Evolutionary conservation across 2,113 vertebrate genomes (phyloP).

Genomic region (Dascyllus trimaculatus): DNA sequence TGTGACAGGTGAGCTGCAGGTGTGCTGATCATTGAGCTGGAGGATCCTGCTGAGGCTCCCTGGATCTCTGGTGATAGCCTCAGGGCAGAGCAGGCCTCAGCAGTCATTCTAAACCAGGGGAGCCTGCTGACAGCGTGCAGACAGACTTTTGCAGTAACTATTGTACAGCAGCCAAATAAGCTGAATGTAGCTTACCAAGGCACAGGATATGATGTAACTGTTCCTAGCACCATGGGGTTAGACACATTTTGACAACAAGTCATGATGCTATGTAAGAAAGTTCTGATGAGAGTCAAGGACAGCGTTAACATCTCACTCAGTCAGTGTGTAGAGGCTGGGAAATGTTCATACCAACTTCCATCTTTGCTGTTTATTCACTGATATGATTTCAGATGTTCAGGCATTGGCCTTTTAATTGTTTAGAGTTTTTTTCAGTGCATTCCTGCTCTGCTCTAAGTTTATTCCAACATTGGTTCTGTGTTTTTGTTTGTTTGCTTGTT

Average conservation of each 20-base stretch:
- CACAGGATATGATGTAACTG: conserved; percentile 25
- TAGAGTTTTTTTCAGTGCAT: too few relatives aligned
- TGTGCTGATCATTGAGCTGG: background rate
- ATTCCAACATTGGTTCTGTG: too few relatives aligned
- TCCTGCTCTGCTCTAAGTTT: too few relatives aligned
- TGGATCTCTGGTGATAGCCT: conserved; percentile 21
- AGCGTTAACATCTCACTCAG: too few relatives aligned
- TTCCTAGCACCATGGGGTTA: background rate
- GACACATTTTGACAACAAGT: conserved; percentile 23
- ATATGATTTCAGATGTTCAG: too few relatives aligned
- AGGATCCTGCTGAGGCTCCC: conserved; percentile 35
- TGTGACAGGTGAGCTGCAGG: conserved; percentile 7
- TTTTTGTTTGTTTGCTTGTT: too few relatives aligned
- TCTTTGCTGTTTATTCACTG: too few relatives aligned
- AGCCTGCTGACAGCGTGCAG: conserved; percentile 19
- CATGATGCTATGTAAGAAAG: background rate
- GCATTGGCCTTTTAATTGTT: too few relatives aligned
- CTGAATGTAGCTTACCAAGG: background rate
- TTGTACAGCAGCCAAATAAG: background rate
- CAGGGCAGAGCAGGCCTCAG: background rate
- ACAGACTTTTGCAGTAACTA: conserved; percentile 19
- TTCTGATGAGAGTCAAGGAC: too few relatives aligned
- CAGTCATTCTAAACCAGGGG: background rate
- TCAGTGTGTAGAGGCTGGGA: too few relatives aligned
- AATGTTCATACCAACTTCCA: too few relatives aligned